phyloP scores from a whole-genome alignment of 2,113 vertebrate species.

The Vidua chalybeata region DNA sequence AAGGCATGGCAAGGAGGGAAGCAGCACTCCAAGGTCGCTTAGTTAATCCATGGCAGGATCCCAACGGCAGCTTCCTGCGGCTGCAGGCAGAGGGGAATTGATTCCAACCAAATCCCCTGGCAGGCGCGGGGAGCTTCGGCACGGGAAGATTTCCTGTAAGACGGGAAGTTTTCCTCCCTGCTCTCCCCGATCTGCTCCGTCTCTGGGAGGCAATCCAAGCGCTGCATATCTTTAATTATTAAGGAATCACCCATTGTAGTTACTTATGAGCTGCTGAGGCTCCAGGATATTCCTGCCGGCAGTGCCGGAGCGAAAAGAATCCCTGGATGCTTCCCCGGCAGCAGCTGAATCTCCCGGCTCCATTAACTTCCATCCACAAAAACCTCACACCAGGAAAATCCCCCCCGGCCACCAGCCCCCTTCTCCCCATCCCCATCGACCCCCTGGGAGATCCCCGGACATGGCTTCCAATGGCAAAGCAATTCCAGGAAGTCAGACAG shows the following conservation, averaged over 20 bases:
- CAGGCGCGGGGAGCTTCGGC: background rate
- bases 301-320: background rate
- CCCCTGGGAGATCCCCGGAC: background rate
- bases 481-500: conserved; percentile 6
- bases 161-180: conserved; percentile 35
- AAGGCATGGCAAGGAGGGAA: background rate
- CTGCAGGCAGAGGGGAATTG: background rate
- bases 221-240: conserved; percentile 59
- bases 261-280: conserved; percentile 6
- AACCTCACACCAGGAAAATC: background rate
- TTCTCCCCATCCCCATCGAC: fast-evolving
- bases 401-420: background rate
- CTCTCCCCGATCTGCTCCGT: background rate
- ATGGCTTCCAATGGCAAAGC: background rate
- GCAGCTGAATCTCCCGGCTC: background rate
- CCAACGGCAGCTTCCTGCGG: background rate
- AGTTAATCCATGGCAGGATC: background rate
- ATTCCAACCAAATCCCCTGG: background rate
- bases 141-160: conserved; percentile 56
- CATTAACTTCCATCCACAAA: background rate
- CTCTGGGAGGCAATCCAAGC: conserved; percentile 51
- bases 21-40: background rate
- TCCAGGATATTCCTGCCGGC: conserved; percentile 18
- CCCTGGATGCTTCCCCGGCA: background rate
- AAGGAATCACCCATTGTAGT: conserved; percentile 30